phyloP scores from a whole-genome alignment of 2,888 invertebrate species.

The Meandrusa payeni region DNA sequence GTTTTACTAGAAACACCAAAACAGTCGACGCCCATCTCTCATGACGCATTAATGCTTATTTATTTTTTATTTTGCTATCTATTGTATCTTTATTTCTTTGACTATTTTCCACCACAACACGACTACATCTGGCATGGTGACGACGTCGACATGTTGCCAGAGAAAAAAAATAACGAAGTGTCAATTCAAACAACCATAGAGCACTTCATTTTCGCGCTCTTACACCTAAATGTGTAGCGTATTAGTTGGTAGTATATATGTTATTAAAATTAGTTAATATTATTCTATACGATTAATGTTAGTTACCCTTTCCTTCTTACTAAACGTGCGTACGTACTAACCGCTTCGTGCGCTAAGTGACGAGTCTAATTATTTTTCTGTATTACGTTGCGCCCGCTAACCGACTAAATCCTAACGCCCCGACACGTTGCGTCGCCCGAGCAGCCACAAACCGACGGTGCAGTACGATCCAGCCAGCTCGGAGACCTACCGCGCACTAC shows the following conservation, averaged over 20 bases:
- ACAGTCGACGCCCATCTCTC: constrained; percentile 74
- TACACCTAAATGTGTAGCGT: constrained; percentile 28
- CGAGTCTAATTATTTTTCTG: constrained; percentile 62
- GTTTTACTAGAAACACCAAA: constrained; percentile 76
- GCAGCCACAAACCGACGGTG: constrained; percentile 84
- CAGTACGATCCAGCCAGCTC: constrained; percentile 94
- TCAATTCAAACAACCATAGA: constrained; percentile 30
- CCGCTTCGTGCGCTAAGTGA: constrained; percentile 55
- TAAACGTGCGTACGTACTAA: constrained; percentile 76
- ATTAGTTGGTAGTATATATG: constrained; percentile 32
- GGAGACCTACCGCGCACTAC: constrained; percentile 92
- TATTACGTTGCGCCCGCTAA: constrained; percentile 73
- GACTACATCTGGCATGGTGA: constrained; percentile 47
- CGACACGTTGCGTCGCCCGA: constrained; percentile 40
- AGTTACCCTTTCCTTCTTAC: constrained; percentile 91
- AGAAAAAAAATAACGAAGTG: constrained; percentile 34
- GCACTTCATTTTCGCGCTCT: constrained; percentile 47
- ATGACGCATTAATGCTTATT: constrained; percentile 80
- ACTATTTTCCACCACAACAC: constrained; percentile 52
- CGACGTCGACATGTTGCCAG: constrained; percentile 52
- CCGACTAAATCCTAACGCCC: constrained; percentile 75
- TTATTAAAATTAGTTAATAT: constrained; percentile 54
- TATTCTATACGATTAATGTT: constrained; percentile 79
- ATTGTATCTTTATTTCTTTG: constrained; percentile 57
- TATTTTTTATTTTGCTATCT: constrained; percentile 67